These are phyloP conservation scores for Epinephelus awoara DNA, from an alignment of 2,797 vertebrate species.

Conservation along the genomic window DNA sequence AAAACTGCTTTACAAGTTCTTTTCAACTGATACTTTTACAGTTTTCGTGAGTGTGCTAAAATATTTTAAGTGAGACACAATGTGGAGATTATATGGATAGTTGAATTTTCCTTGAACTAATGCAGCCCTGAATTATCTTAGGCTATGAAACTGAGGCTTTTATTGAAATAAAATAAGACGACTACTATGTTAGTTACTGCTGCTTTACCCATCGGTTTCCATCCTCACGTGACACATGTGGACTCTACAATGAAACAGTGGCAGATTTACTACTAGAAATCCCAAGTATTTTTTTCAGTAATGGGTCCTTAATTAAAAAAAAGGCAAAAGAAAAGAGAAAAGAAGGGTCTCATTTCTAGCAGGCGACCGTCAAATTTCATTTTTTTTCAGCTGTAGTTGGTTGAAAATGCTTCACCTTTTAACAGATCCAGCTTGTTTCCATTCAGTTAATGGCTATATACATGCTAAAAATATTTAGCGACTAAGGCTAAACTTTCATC, in stretches of 20 bases:
- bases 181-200: background rate
- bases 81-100: background rate
- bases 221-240: background rate
- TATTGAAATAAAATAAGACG: background rate
- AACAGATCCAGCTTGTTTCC: conserved; percentile 5
- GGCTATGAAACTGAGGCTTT: background rate
- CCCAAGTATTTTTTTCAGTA: background rate
- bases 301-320: background rate
- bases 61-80: conserved; percentile 1
- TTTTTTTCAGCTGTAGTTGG: too few relatives aligned
- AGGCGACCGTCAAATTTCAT: background rate
- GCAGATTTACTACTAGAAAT: background rate
- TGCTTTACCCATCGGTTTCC: background rate
- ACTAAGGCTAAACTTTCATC: background rate
- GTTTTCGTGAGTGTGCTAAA: background rate
- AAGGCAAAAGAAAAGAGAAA: background rate
- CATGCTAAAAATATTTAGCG: background rate
- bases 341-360: background rate
- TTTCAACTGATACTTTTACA: conserved; percentile 15
- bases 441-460: background rate
- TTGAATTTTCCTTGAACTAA: background rate
- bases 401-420: background rate
- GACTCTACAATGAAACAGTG: background rate
- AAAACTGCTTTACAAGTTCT: background rate
- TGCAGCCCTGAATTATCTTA: background rate